These are phyloP conservation scores for Scrobipalpa costella DNA, from an alignment of 2,888 invertebrate species.

Conservation along the genomic window DNA sequence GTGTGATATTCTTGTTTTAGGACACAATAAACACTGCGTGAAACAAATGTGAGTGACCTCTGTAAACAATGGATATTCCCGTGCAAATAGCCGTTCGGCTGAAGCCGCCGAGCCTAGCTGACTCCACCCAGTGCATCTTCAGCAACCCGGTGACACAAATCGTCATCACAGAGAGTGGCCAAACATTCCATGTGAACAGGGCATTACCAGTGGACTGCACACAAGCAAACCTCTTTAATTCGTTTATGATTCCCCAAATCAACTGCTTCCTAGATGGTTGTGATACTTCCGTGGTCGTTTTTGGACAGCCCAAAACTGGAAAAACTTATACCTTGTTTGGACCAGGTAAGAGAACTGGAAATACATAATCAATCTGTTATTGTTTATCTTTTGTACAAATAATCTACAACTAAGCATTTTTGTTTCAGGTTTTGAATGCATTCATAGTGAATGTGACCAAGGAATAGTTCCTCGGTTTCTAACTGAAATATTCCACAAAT, in stretches of 20 bases:
- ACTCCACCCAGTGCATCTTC: conserved; percentile 81
- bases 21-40: background rate
- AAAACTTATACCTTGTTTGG: conserved; percentile 88
- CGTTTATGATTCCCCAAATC: conserved; percentile 84
- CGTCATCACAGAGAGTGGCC: conserved; percentile 82
- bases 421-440: conserved; percentile 74
- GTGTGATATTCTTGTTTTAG: background rate
- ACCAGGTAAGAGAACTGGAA: conserved; percentile 72
- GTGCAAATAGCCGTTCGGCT: conserved; percentile 87
- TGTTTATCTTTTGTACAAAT: background rate
- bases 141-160: conserved; percentile 81
- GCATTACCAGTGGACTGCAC: conserved; percentile 81
- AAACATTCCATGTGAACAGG: conserved; percentile 78
- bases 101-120: conserved; percentile 80
- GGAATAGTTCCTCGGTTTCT: conserved; percentile 87
- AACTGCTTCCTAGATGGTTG: conserved; percentile 86
- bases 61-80: conserved; percentile 83
- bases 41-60: conserved; percentile 4
- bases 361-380: background rate
- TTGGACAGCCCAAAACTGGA: conserved; percentile 85
- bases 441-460: conserved; percentile 85
- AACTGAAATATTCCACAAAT: conserved; percentile 85
- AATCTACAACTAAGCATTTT: background rate
- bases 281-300: conserved; percentile 87
- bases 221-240: conserved; percentile 83